Conservation (phyloP, 2,888 invertebrate genomes). For the Cryptocephalus primarius region DNA sequence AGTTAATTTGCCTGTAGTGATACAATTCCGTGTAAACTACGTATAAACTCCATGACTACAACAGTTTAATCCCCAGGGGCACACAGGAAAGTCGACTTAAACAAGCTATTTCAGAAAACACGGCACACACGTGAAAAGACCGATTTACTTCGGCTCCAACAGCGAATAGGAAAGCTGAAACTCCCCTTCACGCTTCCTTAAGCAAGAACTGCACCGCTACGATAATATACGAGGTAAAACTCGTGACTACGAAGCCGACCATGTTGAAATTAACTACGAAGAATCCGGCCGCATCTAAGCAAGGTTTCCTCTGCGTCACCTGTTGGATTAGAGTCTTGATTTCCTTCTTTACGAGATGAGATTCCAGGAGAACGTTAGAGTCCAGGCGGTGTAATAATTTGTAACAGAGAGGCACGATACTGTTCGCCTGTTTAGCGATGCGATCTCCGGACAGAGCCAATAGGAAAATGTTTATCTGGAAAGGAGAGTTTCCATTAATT, state of each 20-base stretch:
- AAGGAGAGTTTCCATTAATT: background rate
- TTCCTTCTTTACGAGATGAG: background rate
- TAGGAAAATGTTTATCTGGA: background rate
- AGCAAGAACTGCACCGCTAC: slow-evolving; percentile 5
- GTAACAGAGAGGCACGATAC: background rate
- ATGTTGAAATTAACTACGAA: slow-evolving; percentile 7
- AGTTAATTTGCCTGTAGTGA: too few species aligned
- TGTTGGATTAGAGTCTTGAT: slow-evolving; percentile 3
- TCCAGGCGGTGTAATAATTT: background rate
- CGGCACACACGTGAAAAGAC: too few species aligned
- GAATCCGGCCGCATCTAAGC: slow-evolving; percentile 5
- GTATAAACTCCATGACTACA: too few species aligned
- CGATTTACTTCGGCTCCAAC: too few species aligned
- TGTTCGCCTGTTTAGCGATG: background rate
- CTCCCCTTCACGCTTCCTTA: background rate
- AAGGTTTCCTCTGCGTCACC: slow-evolving; percentile 3
- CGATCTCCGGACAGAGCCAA: background rate
- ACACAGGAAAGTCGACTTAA: too few species aligned
- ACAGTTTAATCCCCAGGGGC: too few species aligned
- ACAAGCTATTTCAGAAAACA: too few species aligned
- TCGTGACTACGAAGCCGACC: slow-evolving; percentile 7
- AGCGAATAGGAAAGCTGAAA: too few species aligned
- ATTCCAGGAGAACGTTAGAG: background rate
- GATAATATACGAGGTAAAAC: slow-evolving; percentile 9
- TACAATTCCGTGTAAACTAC: too few species aligned